phyloP scores from a whole-genome alignment of 2,888 invertebrate species.

The Pilophorus perplexus region DNA sequence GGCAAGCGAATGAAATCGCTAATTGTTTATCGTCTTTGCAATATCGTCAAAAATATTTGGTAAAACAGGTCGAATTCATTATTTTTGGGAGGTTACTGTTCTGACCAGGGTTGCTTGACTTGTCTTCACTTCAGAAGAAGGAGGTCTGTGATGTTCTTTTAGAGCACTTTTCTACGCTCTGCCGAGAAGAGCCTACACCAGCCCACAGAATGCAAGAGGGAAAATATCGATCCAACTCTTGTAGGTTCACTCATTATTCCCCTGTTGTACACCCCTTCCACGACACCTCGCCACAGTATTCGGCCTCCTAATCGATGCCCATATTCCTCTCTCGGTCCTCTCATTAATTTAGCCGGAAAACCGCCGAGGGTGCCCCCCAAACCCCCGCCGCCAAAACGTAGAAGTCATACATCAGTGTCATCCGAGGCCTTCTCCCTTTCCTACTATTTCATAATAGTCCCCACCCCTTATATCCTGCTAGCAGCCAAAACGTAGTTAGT shows the following conservation, averaged over 20 bases:
- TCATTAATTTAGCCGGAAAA: conserved; percentile 34
- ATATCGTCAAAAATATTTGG: too few species aligned
- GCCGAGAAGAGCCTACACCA: background rate
- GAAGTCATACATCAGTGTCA: conserved; percentile 34
- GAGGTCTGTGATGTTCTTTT: too few species aligned
- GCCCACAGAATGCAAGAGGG: background rate
- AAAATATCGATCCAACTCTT: conserved; percentile 1
- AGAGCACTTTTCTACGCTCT: too few species aligned
- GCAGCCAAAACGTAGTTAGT: conserved; percentile 29
- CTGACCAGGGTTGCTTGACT: too few species aligned
- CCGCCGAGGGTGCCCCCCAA: conserved; percentile 4
- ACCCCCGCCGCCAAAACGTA: too few species aligned
- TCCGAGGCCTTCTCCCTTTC: conserved; percentile 2
- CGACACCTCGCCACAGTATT: conserved; percentile 1
- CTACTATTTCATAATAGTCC: background rate
- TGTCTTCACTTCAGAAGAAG: too few species aligned
- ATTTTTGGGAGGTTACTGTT: too few species aligned
- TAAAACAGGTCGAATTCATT: too few species aligned
- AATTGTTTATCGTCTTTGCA: too few species aligned
- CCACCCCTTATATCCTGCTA: background rate
- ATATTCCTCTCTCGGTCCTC: conserved; percentile 30
- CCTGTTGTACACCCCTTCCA: background rate
- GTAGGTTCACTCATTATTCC: conserved; percentile 26
- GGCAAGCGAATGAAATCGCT: too few species aligned
- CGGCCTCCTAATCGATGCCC: conserved; percentile 28